Base-by-base conservation (phyloP, 2,113 vertebrate genomes). In the Gavialis gangeticus region DNA sequence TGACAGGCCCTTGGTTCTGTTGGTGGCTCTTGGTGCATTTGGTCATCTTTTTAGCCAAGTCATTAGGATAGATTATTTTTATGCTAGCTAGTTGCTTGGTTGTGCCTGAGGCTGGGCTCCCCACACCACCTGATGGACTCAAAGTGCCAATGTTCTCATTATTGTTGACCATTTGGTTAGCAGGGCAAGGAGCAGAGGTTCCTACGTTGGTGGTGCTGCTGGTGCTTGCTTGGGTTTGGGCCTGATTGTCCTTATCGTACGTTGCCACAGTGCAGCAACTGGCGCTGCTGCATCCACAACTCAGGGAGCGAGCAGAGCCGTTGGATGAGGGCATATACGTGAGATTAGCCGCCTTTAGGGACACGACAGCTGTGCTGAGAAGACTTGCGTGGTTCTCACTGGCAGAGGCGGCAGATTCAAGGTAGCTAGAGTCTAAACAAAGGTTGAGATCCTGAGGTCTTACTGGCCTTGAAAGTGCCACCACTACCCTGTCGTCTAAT, bases 281-380 rank as follows among this genome's bases (percentile, higher is more conserved):
- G 98, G 99, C 98, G 98, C 99, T 99, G 99, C 99, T 99, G 98
- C 99, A 99, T 98, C 99, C 99, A 98, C 99, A 99, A 98, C 99
- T 99, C 98, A 99, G 98, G 85, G 99, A 99, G 98, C 99, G 99
- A 98, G 99, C 99, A 98, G 99, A 99, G 98, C 99, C 98, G 98
- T 99, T 99, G 98, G 99, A 99, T 98, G 99, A 99, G 99, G 99
- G 99, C 99, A 99, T 99, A 99, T 99, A 99, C 99, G 99, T 99
- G 97, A 99, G 98, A 98, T 99, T 99, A 96, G 98, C 98, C 98
- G 99, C 98, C 98, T 98, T 98, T 93, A 99, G 98, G 98, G 99
- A 99, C 98, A 99, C 98, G 66, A 98, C 98, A 76, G 99, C 98
- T 96, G 99, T 93, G 95, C 98, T 93, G 18, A 99, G 98, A 93